Base-by-base conservation (phyloP, 2,113 vertebrate genomes). In the Microtus ochrogaster region DNA sequence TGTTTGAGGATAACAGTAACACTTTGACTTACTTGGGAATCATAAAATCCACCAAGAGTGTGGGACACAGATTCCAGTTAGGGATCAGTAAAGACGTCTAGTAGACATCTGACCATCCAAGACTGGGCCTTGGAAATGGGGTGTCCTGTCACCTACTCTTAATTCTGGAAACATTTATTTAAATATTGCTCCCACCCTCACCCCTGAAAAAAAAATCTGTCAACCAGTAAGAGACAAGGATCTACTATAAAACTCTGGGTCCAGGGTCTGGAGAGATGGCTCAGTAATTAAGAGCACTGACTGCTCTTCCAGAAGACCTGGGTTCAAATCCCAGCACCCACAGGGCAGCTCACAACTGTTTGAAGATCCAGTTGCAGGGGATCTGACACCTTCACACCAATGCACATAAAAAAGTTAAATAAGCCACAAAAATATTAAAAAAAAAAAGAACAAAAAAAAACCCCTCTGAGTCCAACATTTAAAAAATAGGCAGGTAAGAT, bases 121-220 rank as follows among this genome's bases (percentile, higher is more conserved):
- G 58, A 79, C 72, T 47, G 41, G 33, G 88, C 72, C 26, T 41
- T 36, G 90, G 5, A 91, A 28, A 88, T 19, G 78, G 0, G 7
- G 12, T 30, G 26, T 66, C 26, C 65, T 66, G 22, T 66, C 65
- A 66, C 28, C 65, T 66, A 66, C 84, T 95, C 94, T 92, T 84
- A 90, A 95, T 74, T 94, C 65, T 94, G 61, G 63, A 94, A 87
- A 96, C 13, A 36, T 61, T 49, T 78, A 28, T 49, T 49, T 13
- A 78, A 49, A 49, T 49, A 78, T 77, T 41, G 74, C 10, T 44
- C 68, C 13, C 5, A 14, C 33, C 52, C 68, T 5, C 5, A 14
- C 33, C 52, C 52, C 52, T 55, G 52, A 55, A 66, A 26, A 66
- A 66, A 66, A 70, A 16, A 36, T 36, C 24, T 68, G 24, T 66